Conservation (phyloP, 2,888 invertebrate genomes). For the Thereva nobilitata region DNA sequence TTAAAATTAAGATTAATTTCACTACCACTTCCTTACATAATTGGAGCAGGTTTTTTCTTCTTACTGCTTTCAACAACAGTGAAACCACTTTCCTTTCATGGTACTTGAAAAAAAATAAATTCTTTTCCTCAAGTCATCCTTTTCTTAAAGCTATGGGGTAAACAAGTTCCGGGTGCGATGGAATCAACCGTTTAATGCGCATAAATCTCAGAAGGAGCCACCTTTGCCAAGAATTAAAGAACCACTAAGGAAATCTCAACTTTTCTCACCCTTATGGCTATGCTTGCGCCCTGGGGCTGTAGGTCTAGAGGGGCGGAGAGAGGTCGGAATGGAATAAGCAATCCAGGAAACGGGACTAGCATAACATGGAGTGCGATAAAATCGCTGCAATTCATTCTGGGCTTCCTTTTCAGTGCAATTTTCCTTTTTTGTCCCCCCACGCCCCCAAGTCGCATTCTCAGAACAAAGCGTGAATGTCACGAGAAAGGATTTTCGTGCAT, state of each 20-base stretch:
- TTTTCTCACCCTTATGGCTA: conserved; percentile 2
- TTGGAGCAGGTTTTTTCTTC: too few species aligned
- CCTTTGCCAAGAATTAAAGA: conserved; percentile 20
- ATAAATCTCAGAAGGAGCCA: conserved; percentile 25
- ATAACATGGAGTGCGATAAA: conserved; percentile 29
- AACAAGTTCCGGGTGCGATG: conserved; percentile 20
- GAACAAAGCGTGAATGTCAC: conserved; percentile 30
- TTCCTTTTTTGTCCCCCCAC: conserved; percentile 14
- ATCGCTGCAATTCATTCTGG: conserved; percentile 29
- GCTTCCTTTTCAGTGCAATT: conserved; percentile 20
- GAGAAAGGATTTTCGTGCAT: conserved; percentile 22
- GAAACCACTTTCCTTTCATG: too few species aligned
- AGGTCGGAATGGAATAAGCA: background rate
- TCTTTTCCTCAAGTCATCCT: too few species aligned
- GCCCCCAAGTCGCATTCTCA: conserved; percentile 6
- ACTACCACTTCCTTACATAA: too few species aligned
- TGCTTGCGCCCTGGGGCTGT: background rate
- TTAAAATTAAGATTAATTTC: too few species aligned
- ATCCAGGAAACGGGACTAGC: conserved; percentile 12
- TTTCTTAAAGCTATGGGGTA: background rate
- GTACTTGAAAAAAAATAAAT: too few species aligned
- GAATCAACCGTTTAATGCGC: conserved; percentile 29
- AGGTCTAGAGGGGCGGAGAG: background rate
- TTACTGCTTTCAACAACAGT: too few species aligned
- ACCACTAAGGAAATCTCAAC: conserved; percentile 20